phyloP scores from a whole-genome alignment of 2,797 vertebrate genomes.

The Picus viridis region DNA sequence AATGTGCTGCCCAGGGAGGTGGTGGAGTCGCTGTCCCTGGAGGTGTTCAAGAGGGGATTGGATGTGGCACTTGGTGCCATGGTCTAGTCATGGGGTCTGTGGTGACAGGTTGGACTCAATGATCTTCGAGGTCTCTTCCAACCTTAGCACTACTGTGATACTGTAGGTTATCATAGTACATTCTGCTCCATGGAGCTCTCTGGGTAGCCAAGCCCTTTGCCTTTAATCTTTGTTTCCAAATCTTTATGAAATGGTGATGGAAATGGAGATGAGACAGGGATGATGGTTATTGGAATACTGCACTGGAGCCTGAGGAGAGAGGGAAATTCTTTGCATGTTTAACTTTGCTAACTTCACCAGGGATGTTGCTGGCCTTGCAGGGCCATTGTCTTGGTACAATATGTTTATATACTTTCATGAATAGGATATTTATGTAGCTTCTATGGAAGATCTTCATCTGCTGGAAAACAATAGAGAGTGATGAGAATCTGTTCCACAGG shows the following conservation, averaged over 20 bases:
- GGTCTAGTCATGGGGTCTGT: too few relatives aligned
- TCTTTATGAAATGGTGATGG: background rate
- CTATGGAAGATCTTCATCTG: conserved; percentile 19
- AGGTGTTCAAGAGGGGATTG: too few relatives aligned
- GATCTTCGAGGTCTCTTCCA: too few relatives aligned
- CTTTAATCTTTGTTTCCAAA: background rate
- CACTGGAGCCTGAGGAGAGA: background rate
- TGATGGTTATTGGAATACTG: background rate
- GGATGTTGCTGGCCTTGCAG: background rate
- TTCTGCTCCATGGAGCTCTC: background rate
- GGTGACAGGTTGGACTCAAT: too few relatives aligned
- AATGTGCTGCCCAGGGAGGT: too few relatives aligned
- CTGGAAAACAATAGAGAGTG: conserved; percentile 17
- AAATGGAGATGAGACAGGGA: background rate
- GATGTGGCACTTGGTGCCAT: too few relatives aligned
- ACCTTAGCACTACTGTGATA: too few relatives aligned
- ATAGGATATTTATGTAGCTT: conserved; percentile 35
- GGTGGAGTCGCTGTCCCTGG: too few relatives aligned
- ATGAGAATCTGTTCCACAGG: background rate
- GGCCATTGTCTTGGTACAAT: conserved; percentile 38
- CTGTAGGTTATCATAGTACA: background rate
- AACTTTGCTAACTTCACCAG: conserved; percentile 17
- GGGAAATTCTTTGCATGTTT: conserved; percentile 12
- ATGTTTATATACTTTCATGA: conserved; percentile 15
- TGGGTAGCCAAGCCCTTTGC: background rate